These are phyloP conservation scores for Nebria brevicollis DNA, from an alignment of 2,888 invertebrate genomes.

Conservation along the genomic window DNA sequence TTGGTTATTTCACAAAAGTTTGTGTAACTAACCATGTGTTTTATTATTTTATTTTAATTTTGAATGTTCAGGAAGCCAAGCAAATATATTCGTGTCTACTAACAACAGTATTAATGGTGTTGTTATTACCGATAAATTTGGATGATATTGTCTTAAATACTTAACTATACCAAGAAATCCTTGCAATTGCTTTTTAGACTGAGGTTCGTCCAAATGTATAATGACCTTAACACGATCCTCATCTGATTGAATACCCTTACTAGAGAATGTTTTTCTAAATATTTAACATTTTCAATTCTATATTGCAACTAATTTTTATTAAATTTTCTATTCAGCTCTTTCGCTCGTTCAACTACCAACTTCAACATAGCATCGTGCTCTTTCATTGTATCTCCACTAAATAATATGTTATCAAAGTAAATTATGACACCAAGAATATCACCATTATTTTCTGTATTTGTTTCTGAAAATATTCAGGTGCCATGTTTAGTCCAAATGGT, in stretches of 20 bases:
- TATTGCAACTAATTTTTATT: conserved; percentile 10
- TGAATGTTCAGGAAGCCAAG: no score
- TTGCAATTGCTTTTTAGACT: conserved; percentile 10
- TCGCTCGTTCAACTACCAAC: neutral
- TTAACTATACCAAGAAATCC: conserved; percentile 4
- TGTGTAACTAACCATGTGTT: no score
- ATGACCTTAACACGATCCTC: no score
- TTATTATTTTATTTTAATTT: no score
- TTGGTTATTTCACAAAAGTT: no score
- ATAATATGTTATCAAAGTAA: neutral
- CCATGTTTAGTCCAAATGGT: conserved; percentile 11
- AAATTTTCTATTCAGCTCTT: conserved; percentile 6
- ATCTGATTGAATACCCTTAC: no score
- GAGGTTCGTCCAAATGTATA: no score
- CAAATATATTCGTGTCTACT: no score
- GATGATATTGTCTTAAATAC: neutral
- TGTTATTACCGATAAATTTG: neutral
- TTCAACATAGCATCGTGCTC: neutral
- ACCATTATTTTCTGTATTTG: no score
- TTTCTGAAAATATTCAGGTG: neutral
- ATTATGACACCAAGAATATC: neutral
- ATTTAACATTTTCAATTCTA: conserved; percentile 8
- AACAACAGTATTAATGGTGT: no score
- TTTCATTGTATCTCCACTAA: no score
- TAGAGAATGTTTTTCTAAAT: neutral